Percentiles rank a stretch among this genome's conserved stretches.
Evolutionary conservation across 2,888 invertebrate genomes (phyloP).

Genomic region (Aphodius granarius): DNA sequence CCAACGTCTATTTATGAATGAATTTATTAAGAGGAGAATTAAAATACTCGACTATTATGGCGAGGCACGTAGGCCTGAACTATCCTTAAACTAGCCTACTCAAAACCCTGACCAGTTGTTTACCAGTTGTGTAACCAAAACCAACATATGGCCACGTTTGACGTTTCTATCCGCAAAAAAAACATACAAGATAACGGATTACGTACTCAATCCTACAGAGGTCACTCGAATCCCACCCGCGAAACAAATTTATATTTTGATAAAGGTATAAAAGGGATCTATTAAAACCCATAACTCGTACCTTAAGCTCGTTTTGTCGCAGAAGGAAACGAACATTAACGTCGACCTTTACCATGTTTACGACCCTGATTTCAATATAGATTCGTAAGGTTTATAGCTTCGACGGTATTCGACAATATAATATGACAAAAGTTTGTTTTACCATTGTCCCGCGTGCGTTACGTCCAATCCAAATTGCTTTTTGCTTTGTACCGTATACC

Average conservation of each 20-base stretch:
- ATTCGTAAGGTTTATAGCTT: not conserved
- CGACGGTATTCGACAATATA: not conserved
- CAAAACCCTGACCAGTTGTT: slow-evolving; percentile 32
- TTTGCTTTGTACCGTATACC: not conserved
- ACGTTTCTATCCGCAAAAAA: not conserved
- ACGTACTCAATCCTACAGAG: not conserved
- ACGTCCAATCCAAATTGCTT: not conserved
- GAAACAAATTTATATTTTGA: not conserved
- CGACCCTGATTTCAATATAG: not conserved
- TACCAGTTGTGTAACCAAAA: not conserved
- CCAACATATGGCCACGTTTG: not conserved
- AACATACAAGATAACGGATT: not conserved
- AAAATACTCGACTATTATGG: slow-evolving; percentile 33
- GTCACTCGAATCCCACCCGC: not conserved
- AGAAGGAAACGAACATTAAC: not conserved
- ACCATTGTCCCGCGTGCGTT: not conserved
- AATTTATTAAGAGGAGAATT: slow-evolving; percentile 7
- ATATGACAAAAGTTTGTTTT: not conserved
- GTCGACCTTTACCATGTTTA: not conserved
- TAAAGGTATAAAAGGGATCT: not conserved
- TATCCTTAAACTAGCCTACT: slow-evolving; percentile 36
- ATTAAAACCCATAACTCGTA: not conserved
- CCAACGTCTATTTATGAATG: slow-evolving; percentile 6
- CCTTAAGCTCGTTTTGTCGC: not conserved
- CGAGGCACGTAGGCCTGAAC: slow-evolving; percentile 34